Evolutionary conservation across 2,888 invertebrate genomes (phyloP).

Genomic region (Marasmarcha lunaedactyla): DNA sequence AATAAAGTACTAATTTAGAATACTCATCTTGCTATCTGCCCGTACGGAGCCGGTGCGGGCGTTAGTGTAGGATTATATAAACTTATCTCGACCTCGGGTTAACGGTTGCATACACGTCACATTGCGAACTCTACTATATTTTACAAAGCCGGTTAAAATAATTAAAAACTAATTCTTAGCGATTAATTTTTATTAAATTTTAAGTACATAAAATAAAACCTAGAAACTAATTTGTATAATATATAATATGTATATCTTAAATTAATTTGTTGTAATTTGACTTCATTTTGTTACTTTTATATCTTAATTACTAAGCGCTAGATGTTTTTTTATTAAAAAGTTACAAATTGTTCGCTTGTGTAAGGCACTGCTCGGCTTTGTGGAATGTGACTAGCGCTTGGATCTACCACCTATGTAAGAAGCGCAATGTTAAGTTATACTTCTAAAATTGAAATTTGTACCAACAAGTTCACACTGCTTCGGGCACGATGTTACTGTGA

Average conservation of each 20-base stretch:
- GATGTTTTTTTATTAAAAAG: slow-evolving; percentile 23
- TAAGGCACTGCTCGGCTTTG: slow-evolving; percentile 39
- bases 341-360: slow-evolving; percentile 44
- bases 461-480: slow-evolving; percentile 61
- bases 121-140: too few species aligned
- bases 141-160: too few species aligned
- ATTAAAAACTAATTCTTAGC: slow-evolving; percentile 30
- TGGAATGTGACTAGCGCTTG: slow-evolving; percentile 52
- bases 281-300: slow-evolving; percentile 61
- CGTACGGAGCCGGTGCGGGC: too few species aligned
- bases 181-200: slow-evolving; percentile 67
- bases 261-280: slow-evolving; percentile 69
- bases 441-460: slow-evolving; percentile 31
- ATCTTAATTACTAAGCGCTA: slow-evolving; percentile 51
- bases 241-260: slow-evolving; percentile 70
- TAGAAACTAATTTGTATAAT: slow-evolving; percentile 69
- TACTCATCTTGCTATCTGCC: too few species aligned
- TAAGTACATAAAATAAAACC: slow-evolving; percentile 70
- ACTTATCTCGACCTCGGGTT: too few species aligned
- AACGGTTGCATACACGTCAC: too few species aligned
- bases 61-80: too few species aligned
- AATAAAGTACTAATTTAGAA: too few species aligned
- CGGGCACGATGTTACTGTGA: slow-evolving; percentile 73
- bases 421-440: slow-evolving; percentile 14
- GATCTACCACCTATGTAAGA: slow-evolving; percentile 54